Conservation (phyloP, 2,113 vertebrate species). For the Prionailurus bengalensis region DNA sequence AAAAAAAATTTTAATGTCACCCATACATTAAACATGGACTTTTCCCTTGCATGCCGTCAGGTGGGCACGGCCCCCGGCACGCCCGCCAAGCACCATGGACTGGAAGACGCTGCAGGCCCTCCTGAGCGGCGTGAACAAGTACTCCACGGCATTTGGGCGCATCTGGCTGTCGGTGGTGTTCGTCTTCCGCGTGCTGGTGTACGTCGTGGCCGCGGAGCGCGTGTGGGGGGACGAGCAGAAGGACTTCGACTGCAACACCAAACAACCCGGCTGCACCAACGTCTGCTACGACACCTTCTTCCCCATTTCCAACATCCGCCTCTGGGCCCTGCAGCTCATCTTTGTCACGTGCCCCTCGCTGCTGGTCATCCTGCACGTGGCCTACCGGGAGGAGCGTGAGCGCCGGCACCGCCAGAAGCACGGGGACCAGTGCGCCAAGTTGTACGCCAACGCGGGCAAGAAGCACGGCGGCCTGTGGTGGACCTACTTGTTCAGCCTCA, state of each 20-base stretch:
- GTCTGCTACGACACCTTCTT: conserved; percentile 95
- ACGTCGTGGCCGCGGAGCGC: conserved; percentile 93
- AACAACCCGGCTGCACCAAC: conserved; percentile 94
- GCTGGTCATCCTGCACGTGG: conserved; percentile 95
- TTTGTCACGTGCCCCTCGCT: conserved; percentile 96
- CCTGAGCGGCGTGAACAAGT: conserved; percentile 95
- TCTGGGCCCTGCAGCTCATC: conserved; percentile 98
- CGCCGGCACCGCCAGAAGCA: conserved; percentile 87
- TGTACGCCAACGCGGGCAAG: conserved; percentile 89
- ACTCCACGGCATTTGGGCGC: conserved; percentile 95
- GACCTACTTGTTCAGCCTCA: conserved; percentile 91
- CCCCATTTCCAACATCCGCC: conserved; percentile 95
- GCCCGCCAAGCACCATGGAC: conserved; percentile 89
- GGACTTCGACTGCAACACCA: conserved; percentile 95
- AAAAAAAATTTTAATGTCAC: no score
- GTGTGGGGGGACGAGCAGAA: conserved; percentile 96
- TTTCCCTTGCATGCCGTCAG: not conserved
- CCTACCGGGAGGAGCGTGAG: conserved; percentile 93
- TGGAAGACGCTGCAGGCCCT: conserved; percentile 91
- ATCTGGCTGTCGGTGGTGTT: conserved; percentile 97
- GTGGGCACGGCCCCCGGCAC: not conserved
- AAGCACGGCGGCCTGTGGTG: conserved; percentile 92
- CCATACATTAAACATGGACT: fast-evolving
- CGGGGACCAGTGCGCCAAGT: conserved; percentile 87
- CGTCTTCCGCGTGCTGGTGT: conserved; percentile 95